These are phyloP conservation scores for Strigamia maritima DNA, from an alignment of 2,888 invertebrate genomes.

Conservation along the genomic window DNA sequence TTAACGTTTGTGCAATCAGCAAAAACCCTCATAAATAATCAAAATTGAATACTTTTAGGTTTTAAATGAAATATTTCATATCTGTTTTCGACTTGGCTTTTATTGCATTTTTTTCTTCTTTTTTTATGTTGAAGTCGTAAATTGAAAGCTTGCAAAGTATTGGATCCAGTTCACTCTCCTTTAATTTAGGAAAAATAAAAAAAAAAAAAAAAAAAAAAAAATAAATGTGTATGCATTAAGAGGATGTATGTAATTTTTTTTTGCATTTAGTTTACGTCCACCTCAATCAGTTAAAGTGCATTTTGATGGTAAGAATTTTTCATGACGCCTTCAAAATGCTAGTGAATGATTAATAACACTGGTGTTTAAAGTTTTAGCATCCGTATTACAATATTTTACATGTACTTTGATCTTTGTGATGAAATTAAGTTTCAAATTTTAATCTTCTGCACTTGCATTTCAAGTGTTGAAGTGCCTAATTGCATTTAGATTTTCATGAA, in stretches of 20 bases:
- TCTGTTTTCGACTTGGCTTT: neutral
- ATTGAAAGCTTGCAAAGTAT: neutral
- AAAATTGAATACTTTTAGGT: neutral
- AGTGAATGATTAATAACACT: neutral
- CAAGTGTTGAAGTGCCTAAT: neutral
- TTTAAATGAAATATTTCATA: neutral
- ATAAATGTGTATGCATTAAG: neutral
- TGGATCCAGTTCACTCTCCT: neutral
- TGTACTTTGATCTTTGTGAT: neutral
- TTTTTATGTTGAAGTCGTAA: neutral
- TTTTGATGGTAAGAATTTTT: slow-evolving; percentile 5
- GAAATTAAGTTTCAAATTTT: slow-evolving; percentile 2
- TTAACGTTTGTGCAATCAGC: neutral
- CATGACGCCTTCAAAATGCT: neutral
- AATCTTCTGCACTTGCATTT: neutral
- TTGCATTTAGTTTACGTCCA: neutral
- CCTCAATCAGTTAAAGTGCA: slow-evolving; percentile 10
- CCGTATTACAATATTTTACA: neutral
- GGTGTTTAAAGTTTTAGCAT: neutral
- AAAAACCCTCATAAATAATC: neutral
- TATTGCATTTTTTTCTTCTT: neutral
- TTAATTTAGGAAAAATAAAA: neutral
- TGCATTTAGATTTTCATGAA: neutral
- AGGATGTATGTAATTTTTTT: neutral
- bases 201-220: neutral